Percentiles rank a stretch among this genome's conserved stretches.
Conservation (phyloP, 2,797 vertebrate species). For the Pachyuromys duprasi region DNA sequence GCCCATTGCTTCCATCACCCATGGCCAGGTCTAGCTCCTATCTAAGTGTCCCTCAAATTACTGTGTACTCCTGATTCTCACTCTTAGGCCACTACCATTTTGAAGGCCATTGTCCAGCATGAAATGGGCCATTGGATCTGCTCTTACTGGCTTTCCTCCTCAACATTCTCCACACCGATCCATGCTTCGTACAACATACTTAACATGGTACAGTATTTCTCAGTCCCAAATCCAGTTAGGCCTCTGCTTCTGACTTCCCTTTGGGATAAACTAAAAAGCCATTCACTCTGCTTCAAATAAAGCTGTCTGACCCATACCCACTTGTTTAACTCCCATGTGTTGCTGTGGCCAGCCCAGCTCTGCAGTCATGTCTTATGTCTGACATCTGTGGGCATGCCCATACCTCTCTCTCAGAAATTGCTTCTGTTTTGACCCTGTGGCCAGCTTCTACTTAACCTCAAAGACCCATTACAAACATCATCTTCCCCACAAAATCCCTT, state of each 20-base stretch:
- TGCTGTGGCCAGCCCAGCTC: neutral
- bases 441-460: neutral
- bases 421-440: neutral
- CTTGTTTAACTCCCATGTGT: neutral
- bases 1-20: neutral
- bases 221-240: neutral
- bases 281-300: neutral
- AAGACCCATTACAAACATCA: neutral
- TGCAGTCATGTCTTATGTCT: fast-evolving
- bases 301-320: neutral
- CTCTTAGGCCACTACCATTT: neutral
- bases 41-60: neutral
- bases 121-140: neutral
- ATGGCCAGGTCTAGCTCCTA: neutral
- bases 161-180: no score
- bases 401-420: neutral
- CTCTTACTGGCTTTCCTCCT: neutral
- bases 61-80: neutral
- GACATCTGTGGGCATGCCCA: neutral
- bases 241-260: neutral
- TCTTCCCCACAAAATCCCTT: neutral
- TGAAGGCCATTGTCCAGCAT: neutral
- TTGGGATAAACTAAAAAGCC: neutral
- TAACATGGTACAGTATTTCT: neutral
- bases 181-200: neutral